These are phyloP conservation scores for Aspidapion aeneum DNA, from an alignment of 2,888 invertebrate species.

Conservation along the genomic window DNA sequence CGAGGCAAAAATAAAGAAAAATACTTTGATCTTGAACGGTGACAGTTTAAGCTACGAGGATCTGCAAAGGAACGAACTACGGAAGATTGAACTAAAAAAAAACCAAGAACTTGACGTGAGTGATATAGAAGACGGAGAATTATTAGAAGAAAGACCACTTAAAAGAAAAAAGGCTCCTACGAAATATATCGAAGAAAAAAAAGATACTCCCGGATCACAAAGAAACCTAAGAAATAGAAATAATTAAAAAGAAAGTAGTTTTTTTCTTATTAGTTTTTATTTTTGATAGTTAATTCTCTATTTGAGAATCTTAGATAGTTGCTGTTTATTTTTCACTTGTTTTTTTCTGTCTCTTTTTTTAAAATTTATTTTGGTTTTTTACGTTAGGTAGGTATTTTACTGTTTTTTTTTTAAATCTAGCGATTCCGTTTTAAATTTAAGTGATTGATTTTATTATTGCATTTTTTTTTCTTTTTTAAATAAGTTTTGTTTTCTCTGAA, in stretches of 20 bases:
- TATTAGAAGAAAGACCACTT: not conserved
- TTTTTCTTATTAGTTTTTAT: not conserved
- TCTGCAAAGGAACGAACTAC: not conserved
- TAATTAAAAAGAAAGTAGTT: not conserved
- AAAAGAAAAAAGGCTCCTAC: too few relatives aligned
- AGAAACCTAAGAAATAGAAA: not conserved
- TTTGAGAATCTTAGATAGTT: not conserved
- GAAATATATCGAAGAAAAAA: too few relatives aligned
- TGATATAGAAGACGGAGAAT: too few relatives aligned
- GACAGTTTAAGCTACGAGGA: not conserved
- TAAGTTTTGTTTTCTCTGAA: too few relatives aligned
- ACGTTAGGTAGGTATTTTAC: too few relatives aligned
- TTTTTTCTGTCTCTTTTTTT: too few relatives aligned
- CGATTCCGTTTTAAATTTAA: too few relatives aligned
- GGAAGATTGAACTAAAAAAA: not conserved
- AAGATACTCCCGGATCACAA: not conserved
- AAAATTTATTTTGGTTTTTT: too few relatives aligned
- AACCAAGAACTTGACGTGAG: not conserved
- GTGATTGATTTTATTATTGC: too few relatives aligned
- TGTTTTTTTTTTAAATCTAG: too few relatives aligned
- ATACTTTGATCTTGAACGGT: not conserved
- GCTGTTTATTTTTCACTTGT: too few relatives aligned
- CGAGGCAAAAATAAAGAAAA: not conserved
- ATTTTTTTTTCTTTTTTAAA: too few relatives aligned
- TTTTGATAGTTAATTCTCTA: not conserved